phyloP scores from a whole-genome alignment of 2,113 vertebrate genomes.

The Percina caprodes region DNA sequence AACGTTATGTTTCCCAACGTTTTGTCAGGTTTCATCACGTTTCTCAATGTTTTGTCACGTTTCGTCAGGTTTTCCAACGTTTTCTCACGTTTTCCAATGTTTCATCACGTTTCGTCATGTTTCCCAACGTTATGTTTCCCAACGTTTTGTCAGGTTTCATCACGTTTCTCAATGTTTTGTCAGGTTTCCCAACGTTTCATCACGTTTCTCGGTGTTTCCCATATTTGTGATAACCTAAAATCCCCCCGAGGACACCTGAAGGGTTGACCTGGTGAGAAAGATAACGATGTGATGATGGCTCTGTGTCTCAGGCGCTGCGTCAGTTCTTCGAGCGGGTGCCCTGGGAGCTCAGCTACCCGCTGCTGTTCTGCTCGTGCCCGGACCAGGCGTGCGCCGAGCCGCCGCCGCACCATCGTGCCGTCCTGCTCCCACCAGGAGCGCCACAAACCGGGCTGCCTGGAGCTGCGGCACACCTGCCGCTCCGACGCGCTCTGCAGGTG shows the following conservation, averaged over 20 bases:
- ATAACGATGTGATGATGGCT: too few species aligned
- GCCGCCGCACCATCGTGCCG: constrained; percentile 94
- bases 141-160: too few species aligned
- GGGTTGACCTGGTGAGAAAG: fast-evolving
- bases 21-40: fast-evolving
- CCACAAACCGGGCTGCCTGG: constrained; percentile 90
- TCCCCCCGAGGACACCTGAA: too few species aligned
- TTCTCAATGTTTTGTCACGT: fast-evolving
- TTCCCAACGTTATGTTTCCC: too few species aligned
- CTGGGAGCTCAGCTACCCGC: constrained; percentile 91
- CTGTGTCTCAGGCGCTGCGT: constrained; percentile 84
- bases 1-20: fast-evolving
- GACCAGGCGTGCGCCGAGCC: constrained; percentile 94
- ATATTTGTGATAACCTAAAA: too few species aligned
- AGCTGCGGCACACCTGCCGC: constrained; percentile 87
- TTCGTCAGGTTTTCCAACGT: too few species aligned
- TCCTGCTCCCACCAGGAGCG: constrained; percentile 93
- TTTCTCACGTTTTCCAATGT: too few species aligned
- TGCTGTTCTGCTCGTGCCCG: constrained; percentile 95
- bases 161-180: too few species aligned
- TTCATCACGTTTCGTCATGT: too few species aligned
- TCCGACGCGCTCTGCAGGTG: constrained; percentile 91
- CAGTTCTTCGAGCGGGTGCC: constrained; percentile 96
- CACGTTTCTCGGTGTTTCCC: too few species aligned
- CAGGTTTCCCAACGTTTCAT: too few species aligned